A percentile compares a stretch with the other conserved stretches of the same genome.
Evolutionary conservation across 2,113 vertebrate genomes (phyloP).

Genomic region (Catharus bicknelli): DNA sequence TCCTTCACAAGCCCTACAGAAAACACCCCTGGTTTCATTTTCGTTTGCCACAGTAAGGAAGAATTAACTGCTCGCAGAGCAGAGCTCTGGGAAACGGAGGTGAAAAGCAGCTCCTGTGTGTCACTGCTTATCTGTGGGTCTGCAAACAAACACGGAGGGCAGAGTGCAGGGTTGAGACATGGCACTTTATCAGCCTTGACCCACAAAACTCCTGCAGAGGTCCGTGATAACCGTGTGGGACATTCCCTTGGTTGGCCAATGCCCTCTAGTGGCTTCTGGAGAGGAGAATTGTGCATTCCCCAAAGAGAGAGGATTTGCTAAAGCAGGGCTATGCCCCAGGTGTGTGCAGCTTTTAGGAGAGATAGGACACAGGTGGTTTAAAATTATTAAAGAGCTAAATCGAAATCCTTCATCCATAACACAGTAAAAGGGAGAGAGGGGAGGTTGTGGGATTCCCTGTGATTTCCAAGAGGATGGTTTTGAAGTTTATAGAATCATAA

Average conservation of each 20-base stretch:
- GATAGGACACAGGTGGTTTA: fast-evolving
- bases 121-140: not conserved
- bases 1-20: not conserved
- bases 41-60: fast-evolving
- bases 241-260: not conserved
- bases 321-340: fast-evolving
- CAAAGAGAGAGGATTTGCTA: not conserved
- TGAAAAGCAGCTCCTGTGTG: not conserved
- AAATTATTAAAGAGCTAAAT: not conserved
- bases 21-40: not conserved
- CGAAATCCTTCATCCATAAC: not conserved
- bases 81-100: not conserved
- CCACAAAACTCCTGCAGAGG: not conserved
- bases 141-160: not conserved
- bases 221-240: fast-evolving
- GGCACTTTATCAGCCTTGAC: not conserved
- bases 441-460: not conserved
- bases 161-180: not conserved
- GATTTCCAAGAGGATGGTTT: not conserved
- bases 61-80: not conserved
- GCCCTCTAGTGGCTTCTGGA: conserved; percentile 41
- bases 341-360: not conserved
- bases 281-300: not conserved
- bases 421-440: not conserved
- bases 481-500: not conserved